A percentile compares a stretch with the other conserved stretches of the same genome.
These are phyloP conservation scores for Sinosuthora webbiana DNA, from an alignment of 2,113 vertebrate genomes.

Conservation along the genomic window DNA sequence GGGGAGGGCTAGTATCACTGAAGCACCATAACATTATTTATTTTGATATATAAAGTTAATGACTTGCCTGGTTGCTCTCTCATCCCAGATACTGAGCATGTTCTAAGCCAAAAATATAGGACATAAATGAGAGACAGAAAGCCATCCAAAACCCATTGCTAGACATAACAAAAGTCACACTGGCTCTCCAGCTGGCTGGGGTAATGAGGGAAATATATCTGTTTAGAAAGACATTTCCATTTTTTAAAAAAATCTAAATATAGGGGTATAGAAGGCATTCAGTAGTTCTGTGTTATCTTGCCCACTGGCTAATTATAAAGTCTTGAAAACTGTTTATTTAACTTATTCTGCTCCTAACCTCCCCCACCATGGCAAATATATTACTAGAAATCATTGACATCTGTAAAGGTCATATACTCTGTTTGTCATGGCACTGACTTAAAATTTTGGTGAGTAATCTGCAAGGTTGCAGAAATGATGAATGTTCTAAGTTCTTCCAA, in stretches of 20 bases:
- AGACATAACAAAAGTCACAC: slow-evolving; percentile 44
- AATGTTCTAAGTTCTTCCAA: neutral
- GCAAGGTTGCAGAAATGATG: neutral
- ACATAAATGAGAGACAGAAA: slow-evolving; percentile 51
- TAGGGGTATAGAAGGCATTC: neutral
- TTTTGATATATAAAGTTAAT: slow-evolving; percentile 27
- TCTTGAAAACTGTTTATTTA: neutral
- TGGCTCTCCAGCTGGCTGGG: neutral
- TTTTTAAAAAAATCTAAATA: neutral
- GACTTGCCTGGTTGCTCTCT: slow-evolving; percentile 11
- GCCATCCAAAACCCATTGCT: slow-evolving; percentile 48
- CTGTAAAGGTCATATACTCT: neutral
- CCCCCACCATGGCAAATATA: neutral
- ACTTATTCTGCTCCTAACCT: neutral
- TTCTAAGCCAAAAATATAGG: slow-evolving; percentile 51
- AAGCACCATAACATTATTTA: neutral
- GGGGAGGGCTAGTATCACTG: neutral
- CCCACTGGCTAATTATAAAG: neutral
- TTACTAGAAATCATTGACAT: neutral
- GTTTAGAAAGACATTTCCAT: neutral
- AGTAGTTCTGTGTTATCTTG: neutral
- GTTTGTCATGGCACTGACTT: neutral
- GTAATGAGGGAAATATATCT: neutral
- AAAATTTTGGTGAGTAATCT: neutral
- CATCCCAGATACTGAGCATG: slow-evolving; percentile 36